Base-by-base conservation (phyloP, 2,113 vertebrate species). In the Paratilapia polleni region DNA sequence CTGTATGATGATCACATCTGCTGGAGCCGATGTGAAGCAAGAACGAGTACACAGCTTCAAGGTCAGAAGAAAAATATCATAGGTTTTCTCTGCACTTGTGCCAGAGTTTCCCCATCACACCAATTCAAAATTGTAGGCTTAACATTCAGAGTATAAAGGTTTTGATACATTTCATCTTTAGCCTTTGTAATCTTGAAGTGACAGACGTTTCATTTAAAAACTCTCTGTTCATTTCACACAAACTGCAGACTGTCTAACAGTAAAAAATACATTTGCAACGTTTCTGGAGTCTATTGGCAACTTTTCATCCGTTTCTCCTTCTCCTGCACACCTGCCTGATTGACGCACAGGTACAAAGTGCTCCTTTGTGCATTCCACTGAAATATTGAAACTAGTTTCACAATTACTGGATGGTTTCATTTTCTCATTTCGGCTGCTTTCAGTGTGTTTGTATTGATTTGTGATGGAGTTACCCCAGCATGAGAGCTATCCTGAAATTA, bases 311-410 rank as follows among this genome's bases (percentile, higher is more conserved):
- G 0, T 54, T 34, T 73, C 47, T 54, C 47, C 52, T 34, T 31
- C 47, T 34, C 26, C 47, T 73, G 15, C 0, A 28, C 47, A 54
- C 68, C 47, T 73, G 47, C 26, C 26, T 34, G 26, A 5, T 31
- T 17, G n/a, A 54, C 68, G 14, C 68, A 73, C 2, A 34, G 4
- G 1, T n/a, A 7, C 47, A 73, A 73, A 54, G 26, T 11, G 19
- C 13, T 54, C 47, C 47, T 49, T 73, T 15, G 0, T 20, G 54
- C 49, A 73, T 73, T 54, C 11, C 68, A 73, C 68, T n/a, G 10
- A 49, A 36, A 78, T 56, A 78, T 38, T 24, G 11, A 79, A 83
- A 74, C 47, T 24, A 4, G 47, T 87, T 80, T 87, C 77, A 81
- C 26, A 73, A 17, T 66, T 43, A 81, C 43, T 77, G 31, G 8